Evolutionary conservation across 1,140 invertebrate species (phyloP).

Genomic region (Cotesia chilonis): DNA sequence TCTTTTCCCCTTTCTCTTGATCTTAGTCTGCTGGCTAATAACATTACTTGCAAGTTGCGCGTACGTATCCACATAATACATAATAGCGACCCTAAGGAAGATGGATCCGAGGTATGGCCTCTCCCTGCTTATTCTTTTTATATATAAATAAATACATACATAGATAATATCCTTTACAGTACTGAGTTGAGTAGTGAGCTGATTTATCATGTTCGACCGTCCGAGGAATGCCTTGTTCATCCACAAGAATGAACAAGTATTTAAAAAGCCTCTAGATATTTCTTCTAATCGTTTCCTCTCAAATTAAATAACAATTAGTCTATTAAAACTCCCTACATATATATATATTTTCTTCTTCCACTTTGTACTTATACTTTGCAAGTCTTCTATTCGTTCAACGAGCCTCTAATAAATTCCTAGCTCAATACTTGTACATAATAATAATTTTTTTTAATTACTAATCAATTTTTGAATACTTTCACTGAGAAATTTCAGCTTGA

Average conservation of each 20-base stretch:
- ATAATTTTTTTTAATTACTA: too few species aligned
- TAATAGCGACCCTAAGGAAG: neutral
- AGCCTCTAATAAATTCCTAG: too few species aligned
- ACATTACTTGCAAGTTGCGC: neutral
- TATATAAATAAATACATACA: too few species aligned
- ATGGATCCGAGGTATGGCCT: neutral
- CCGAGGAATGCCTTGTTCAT: conserved; percentile 31
- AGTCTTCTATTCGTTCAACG: too few species aligned
- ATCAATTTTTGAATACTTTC: too few species aligned
- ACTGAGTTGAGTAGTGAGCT: conserved; percentile 15
- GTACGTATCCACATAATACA: conserved; percentile 8
- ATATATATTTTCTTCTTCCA: neutral
- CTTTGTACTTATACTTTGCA: too few species aligned
- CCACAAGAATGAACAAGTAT: conserved; percentile 32
- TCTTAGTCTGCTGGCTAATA: too few species aligned
- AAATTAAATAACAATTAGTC: conserved; percentile 40
- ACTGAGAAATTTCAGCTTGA: too few species aligned
- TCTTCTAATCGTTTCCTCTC: conserved; percentile 19
- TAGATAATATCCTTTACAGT: too few species aligned
- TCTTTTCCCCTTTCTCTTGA: neutral
- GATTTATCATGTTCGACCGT: conserved; percentile 40
- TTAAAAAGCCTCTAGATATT: conserved; percentile 19
- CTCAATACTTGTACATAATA: too few species aligned
- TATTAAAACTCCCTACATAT: conserved; percentile 1
- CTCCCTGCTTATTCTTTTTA: neutral